These are phyloP conservation scores for Pluvianellus socialis DNA, from an alignment of 2,113 vertebrate genomes.

Conservation along the genomic window DNA sequence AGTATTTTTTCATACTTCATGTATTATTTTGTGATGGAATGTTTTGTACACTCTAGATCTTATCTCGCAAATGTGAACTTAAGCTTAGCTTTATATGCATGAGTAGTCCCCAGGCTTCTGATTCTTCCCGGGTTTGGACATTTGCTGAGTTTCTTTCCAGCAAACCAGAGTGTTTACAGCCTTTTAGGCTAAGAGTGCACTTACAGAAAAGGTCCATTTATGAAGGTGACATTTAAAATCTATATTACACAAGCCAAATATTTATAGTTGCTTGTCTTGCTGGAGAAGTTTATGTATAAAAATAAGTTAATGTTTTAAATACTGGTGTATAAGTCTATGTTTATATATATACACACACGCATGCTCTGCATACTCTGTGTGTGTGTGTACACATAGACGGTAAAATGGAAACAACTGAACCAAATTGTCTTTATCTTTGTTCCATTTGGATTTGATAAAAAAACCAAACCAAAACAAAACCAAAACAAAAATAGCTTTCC, in stretches of 20 bases:
- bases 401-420: background rate
- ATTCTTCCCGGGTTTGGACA: background rate
- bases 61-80: background rate
- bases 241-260: background rate
- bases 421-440: background rate
- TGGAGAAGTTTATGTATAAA: background rate
- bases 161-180: background rate
- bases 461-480: background rate
- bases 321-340: background rate
- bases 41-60: background rate
- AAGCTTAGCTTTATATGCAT: background rate
- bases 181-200: background rate
- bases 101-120: background rate
- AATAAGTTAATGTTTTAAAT: background rate
- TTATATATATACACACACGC: background rate
- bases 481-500: constrained; percentile 15
- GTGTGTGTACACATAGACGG: background rate
- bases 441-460: background rate
- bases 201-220: background rate
- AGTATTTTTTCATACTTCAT: background rate
- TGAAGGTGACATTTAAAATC: background rate
- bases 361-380: background rate
- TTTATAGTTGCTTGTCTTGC: background rate
- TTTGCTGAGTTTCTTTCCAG: background rate
- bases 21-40: background rate